These are phyloP conservation scores for Patella depressa DNA, from an alignment of 2,888 invertebrate species.

Conservation along the genomic window DNA sequence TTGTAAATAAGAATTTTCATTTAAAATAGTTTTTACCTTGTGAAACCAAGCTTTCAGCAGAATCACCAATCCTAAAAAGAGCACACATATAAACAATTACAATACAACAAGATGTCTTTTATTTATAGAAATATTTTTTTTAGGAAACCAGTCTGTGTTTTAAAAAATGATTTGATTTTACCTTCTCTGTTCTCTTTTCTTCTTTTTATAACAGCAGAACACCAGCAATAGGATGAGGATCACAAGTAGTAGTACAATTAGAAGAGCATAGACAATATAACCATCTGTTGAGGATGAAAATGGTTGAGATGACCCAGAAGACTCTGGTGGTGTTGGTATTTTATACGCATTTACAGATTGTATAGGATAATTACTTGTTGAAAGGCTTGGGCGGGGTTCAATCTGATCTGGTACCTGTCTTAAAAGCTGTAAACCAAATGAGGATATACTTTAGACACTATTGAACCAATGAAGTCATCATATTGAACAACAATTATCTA, in stretches of 20 bases:
- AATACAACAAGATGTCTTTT: no score
- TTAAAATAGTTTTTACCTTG: no score
- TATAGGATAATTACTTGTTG: background rate
- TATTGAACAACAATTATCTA: no score
- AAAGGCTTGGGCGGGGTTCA: background rate
- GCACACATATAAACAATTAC: no score
- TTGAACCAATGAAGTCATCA: no score
- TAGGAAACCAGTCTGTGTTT: no score
- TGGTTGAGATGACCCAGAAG: background rate
- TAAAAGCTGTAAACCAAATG: background rate
- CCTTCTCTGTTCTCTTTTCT: conserved; percentile 10
- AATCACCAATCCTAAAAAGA: no score
- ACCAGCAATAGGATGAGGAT: conserved; percentile 9
- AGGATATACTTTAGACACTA: no score
- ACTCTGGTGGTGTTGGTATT: background rate
- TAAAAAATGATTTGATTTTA: background rate
- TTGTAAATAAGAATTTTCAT: no score
- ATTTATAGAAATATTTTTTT: no score
- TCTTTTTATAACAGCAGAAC: conserved; percentile 12
- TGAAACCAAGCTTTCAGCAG: no score
- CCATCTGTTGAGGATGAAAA: background rate
- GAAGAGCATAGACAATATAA: conserved; percentile 8
- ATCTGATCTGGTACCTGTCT: background rate
- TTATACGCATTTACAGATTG: background rate
- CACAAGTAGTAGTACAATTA: background rate